Evolutionary conservation across 2,888 invertebrate species (phyloP), one percentile per base, ranked within the genome.

Genomic region (Teinopalpus imperialis): DNA sequence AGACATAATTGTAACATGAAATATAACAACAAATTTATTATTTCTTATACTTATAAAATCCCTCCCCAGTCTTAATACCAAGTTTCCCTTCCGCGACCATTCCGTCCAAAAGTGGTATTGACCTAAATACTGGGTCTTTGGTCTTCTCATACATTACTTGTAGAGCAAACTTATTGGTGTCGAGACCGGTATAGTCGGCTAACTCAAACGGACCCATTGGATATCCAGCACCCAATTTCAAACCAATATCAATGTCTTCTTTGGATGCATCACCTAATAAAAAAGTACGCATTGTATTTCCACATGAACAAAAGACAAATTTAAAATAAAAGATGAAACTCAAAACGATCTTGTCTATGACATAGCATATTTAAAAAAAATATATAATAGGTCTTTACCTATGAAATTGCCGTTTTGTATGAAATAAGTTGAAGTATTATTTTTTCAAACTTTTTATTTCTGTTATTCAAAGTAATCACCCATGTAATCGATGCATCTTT

Each of bases 171-270:
- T 93, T 90, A 52, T 91, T 92, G 0, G 95, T 96, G 70, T 97
- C 97, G 1, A 95, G 86, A 0, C 97, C 97, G 0, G 95, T 94
- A 77, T 94, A 96, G 81, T 97, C 97, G 0, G 92, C 88, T 24
- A 97, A 76, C 74, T 97, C 96, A 59, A 97, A 91, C 0, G 97
- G 97, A 0, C 97, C 97, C 97, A 97, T 97, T 0, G 97, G 97
- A 78, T 95, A 92, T 0, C 95, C 94, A 2, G 95, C 95, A n/a
- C 97, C 97, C 8, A 97, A 80, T 76, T 97, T 97, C 96, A 97
- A 96, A 1, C 95, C 97, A 4, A 90, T 93, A 66, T 97, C 97
- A 46, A 97, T 94, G 72, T 97, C 97, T 59, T 91, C 86, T 4
- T 93, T 91, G 6, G 92, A 82, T 0, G 94, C 94, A 69, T 93